These are phyloP conservation scores for Ooceraea biroi DNA, from an alignment of 1,140 invertebrate species.

Conservation along the genomic window DNA sequence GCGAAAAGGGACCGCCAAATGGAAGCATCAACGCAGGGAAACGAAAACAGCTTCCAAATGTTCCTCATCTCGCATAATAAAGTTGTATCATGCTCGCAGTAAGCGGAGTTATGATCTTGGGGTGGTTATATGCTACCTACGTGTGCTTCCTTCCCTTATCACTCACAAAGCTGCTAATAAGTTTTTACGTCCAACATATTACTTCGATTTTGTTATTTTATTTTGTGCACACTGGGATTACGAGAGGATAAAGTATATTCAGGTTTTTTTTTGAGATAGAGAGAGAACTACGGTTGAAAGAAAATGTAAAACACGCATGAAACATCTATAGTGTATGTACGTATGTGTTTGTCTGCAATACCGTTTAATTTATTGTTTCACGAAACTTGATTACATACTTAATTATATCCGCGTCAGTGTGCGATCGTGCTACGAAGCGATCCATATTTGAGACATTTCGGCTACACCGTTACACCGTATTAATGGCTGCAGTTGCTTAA, in stretches of 20 bases:
- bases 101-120: conserved; percentile 39
- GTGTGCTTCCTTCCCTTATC: neutral
- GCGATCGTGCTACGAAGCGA: neutral
- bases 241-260: neutral
- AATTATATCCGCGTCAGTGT: neutral
- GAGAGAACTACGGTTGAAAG: neutral
- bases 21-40: conserved; percentile 3
- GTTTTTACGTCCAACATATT: conserved; percentile 16
- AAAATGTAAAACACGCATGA: neutral
- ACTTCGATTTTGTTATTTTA: neutral
- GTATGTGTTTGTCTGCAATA: no score
- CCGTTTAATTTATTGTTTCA: neutral
- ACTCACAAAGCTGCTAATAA: conserved; percentile 17
- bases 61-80: conserved; percentile 33
- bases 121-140: conserved; percentile 21
- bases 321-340: no score
- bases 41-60: conserved; percentile 16
- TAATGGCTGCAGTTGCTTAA: conserved; percentile 32
- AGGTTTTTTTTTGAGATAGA: neutral
- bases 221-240: neutral
- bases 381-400: neutral
- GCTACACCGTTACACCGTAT: neutral
- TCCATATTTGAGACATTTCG: conserved; percentile 40
- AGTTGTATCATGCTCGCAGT: conserved; percentile 28
- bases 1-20: neutral